These are phyloP conservation scores for Dusona sp. DNA, from an alignment of 2,888 invertebrate species.

Conservation along the genomic window DNA sequence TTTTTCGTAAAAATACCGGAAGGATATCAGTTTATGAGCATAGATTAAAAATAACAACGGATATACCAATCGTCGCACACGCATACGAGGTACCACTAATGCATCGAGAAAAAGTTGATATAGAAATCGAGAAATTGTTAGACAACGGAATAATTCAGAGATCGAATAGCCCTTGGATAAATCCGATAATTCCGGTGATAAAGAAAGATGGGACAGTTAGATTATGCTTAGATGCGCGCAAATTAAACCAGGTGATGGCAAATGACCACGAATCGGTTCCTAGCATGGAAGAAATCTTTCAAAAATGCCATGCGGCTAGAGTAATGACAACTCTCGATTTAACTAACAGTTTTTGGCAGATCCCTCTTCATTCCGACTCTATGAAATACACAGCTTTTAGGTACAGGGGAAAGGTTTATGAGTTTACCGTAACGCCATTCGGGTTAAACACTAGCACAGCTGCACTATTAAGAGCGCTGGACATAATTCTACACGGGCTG, in stretches of 20 bases:
- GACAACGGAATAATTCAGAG: too few relatives aligned
- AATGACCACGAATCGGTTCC: slow-evolving; percentile 5
- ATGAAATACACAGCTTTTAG: slow-evolving; percentile 35
- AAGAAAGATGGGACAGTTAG: not conserved
- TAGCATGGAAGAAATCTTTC: slow-evolving; percentile 5
- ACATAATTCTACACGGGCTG: not conserved
- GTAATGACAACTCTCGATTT: slow-evolving; percentile 18
- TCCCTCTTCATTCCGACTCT: slow-evolving; percentile 25
- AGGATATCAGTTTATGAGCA: too few relatives aligned
- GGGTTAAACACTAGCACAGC: slow-evolving; percentile 16
- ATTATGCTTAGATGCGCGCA: not conserved
- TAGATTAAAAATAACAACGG: too few relatives aligned
- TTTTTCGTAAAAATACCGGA: too few relatives aligned
- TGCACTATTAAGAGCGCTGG: not conserved
- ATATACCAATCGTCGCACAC: too few relatives aligned
- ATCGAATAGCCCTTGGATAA: too few relatives aligned
- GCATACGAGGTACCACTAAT: too few relatives aligned
- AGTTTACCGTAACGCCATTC: slow-evolving; percentile 28
- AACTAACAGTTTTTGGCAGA: slow-evolving; percentile 34
- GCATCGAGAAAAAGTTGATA: too few relatives aligned
- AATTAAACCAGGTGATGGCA: not conserved
- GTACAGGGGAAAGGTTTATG: not conserved
- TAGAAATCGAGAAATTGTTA: too few relatives aligned
- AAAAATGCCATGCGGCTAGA: not conserved
- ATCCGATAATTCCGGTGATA: not conserved